Percentiles rank a stretch among this genome's conserved stretches.
Conservation (phyloP, 2,797 vertebrate species). For the Sebastiscus albofasciatus region DNA sequence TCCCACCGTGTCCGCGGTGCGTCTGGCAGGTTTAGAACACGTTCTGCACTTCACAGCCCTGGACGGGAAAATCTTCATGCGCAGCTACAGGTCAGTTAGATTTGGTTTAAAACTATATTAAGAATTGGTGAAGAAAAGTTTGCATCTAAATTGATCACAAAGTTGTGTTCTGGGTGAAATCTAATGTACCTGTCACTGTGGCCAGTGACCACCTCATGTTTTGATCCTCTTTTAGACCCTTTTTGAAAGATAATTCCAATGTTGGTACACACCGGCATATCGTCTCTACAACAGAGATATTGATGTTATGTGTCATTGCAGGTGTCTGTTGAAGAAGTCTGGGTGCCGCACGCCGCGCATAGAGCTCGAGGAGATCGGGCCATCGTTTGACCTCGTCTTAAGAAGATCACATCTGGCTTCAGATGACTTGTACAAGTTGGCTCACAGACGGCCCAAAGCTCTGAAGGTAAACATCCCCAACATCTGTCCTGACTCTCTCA, state of each 20-base stretch:
- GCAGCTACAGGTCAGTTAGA: constrained; percentile 90
- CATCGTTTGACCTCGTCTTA: constrained; percentile 89
- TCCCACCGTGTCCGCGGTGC: constrained; percentile 87
- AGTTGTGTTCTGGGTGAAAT: background rate
- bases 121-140: background rate
- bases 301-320: constrained; percentile 39
- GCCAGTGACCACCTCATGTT: background rate
- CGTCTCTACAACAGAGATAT: background rate
- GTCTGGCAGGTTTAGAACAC: constrained; percentile 92
- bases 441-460: constrained; percentile 89
- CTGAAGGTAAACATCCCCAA: constrained; percentile 84
- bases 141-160: background rate
- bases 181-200: background rate
- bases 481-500: background rate
- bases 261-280: too few species aligned
- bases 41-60: constrained; percentile 93
- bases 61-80: constrained; percentile 92
- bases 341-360: constrained; percentile 94
- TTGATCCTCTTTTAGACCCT: background rate
- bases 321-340: constrained; percentile 93
- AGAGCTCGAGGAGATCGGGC: constrained; percentile 96
- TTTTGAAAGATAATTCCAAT: background rate
- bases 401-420: constrained; percentile 94
- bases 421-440: constrained; percentile 91
- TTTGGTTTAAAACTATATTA: background rate